Base-by-base conservation (phyloP, 2,888 invertebrate genomes). In the Trachelus troglodyta region DNA sequence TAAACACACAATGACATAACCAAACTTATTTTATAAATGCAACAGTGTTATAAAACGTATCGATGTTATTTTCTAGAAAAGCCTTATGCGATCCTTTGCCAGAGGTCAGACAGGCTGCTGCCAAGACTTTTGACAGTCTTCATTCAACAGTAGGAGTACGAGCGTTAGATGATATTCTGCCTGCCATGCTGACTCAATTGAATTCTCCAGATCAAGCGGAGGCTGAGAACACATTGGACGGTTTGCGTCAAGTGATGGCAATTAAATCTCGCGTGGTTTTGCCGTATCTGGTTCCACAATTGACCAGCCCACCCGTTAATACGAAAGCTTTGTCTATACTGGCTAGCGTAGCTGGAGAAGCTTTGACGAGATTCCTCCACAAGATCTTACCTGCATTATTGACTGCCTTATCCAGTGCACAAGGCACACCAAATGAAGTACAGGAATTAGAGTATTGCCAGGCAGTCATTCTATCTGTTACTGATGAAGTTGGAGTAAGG, bases 141-240 rank as follows among this genome's bases (percentile, higher is more conserved):
- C 98, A 99, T 93, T 95, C 96, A 77, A 98, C 97, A 81, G 98
- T 98, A 81, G 99, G 98, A 77, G 95, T 96, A 81, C 95, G 97
- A 89, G 98, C 99, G 74, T 93, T 99, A 77, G 99, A 99, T 92
- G 99, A 99, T 91, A 98, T 99, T 92, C 93, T 99, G 83, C 98
- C 98, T 77, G 95, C 96, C 81, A 96, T 99, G 94, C 93, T 99
- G 85, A 95, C 95, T 35, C 94, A 96, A 88, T 89, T 96, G 91
- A 96, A 96, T 85, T 94, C 97, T 90, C 95, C 96, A 1, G 96
- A 98, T 92, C 94, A 95, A 0, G 94, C 94, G 34, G 92, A 95
- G 76, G 97, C 97, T 0, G 98, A 98, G 89, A 96, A 96, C 89
- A 97, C 98, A 12, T 93, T 99, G 82, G 99, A 99, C 91, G 99